phyloP scores from a whole-genome alignment of 2,113 vertebrate genomes.

The Odontesthes bonariensis region DNA sequence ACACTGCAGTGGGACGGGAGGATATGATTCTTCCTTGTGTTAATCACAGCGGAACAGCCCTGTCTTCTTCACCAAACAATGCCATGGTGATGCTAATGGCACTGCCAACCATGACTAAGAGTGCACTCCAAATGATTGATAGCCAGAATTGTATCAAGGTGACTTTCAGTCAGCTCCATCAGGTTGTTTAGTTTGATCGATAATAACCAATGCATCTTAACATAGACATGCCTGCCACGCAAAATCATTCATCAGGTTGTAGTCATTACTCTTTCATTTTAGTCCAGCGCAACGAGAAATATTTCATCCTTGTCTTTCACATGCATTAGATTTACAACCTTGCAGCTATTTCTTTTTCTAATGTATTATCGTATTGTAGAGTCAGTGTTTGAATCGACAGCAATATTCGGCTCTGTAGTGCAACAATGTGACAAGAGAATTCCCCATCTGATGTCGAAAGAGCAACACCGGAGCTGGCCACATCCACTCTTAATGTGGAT shows the following conservation, averaged over 20 bases:
- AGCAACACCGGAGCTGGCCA: constrained; percentile 26
- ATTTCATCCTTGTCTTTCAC: constrained; percentile 38
- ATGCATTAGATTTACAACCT: constrained; percentile 15
- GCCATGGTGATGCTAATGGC: constrained; percentile 81
- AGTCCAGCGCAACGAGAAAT: constrained; percentile 17
- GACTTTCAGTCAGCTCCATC: constrained; percentile 82
- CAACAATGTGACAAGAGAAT: constrained; percentile 28
- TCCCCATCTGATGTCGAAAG: constrained; percentile 28
- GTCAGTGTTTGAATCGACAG: constrained; percentile 2
- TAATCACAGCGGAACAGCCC: constrained; percentile 78
- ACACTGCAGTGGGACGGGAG: constrained; percentile 67
- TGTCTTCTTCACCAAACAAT: constrained; percentile 79
- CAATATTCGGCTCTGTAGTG: not conserved
- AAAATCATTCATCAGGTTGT: constrained; percentile 73
- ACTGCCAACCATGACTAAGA: constrained; percentile 81
- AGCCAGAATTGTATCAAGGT: constrained; percentile 84
- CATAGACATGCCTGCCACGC: constrained; percentile 59
- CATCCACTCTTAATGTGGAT: constrained; percentile 49
- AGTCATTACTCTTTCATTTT: constrained; percentile 63
- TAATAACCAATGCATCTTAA: constrained; percentile 78
- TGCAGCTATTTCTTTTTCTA: not conserved
- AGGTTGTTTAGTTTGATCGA: constrained; percentile 83
- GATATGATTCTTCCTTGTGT: constrained; percentile 76
- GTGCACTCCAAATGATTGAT: constrained; percentile 80
- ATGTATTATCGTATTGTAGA: not conserved